Evolutionary conservation across 1,140 invertebrate genomes (phyloP), one percentile per base, ranked within the genome.

Genomic region (Chymomyza costata): DNA sequence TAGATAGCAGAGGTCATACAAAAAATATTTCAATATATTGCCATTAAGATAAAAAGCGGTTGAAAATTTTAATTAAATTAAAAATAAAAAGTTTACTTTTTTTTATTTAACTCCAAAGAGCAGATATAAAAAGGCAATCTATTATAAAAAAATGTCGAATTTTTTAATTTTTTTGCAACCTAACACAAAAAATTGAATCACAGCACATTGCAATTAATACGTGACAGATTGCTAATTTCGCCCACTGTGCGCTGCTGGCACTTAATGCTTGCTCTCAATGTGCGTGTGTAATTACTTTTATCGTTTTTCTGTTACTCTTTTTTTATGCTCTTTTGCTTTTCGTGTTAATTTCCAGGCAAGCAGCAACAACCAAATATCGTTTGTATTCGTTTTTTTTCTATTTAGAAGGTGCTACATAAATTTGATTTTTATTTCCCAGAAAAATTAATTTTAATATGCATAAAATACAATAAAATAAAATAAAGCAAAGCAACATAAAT

Each of bases 351-450:
- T 53, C 44, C 55, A 62, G 8, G 32, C 6, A 3, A n/a, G 32
- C 32, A n/a, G 11, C 32, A 34, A 34, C 32, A 14, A 34, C 8
- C 6, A 3, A 34, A 34, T 43, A 53, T 37, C 47, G 43, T 40
- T 48, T 48, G 35, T 44, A 28, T n/a, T 14, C 25, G 28, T 30
- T 15, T 28, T 28, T 25, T 41, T 17, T n/a, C n/a, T n/a, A n/a
- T n/a, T n/a, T n/a, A n/a, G 43, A 60, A 78, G 71, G 71, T 78
- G 71, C 71, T 78, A 76, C 63, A 78, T 78, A 71, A 78, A 78
- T 78, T 80, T 80, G 63, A 80, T 80, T 80, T 71, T 64, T 63
- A 78, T 76, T 80, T 74, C 63, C 48, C 54, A 50, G 76, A 76
- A 76, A 63, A 78, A 78, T 53, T 59, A 52, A 67, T 80, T 78